Evolutionary conservation across 1,140 invertebrate genomes (phyloP).

Genomic region (Arion vulgaris): DNA sequence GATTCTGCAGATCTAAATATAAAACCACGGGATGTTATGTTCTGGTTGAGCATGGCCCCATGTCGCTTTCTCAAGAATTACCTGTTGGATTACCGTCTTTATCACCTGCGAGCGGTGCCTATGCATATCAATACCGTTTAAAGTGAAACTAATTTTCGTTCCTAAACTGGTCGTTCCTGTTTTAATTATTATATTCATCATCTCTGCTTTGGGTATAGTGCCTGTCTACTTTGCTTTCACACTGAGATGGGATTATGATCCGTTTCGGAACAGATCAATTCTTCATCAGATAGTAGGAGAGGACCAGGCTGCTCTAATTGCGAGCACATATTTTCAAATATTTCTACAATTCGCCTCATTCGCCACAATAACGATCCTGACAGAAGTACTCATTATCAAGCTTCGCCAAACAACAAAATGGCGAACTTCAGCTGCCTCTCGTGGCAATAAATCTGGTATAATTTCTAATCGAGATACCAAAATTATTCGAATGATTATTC

Average conservation of each 20-base stretch:
- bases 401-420: constrained; percentile 14
- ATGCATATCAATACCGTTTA: constrained; percentile 1
- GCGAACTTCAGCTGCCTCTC: neutral
- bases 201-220: neutral
- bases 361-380: neutral
- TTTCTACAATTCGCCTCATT: neutral
- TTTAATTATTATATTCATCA: neutral
- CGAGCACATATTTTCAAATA: neutral
- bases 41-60: constrained; percentile 17
- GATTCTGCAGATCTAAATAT: neutral
- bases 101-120: constrained; percentile 24
- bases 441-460: neutral
- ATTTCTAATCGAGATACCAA: neutral
- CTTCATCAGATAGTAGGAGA: neutral
- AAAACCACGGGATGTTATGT: neutral
- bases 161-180: neutral
- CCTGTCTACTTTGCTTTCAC: neutral
- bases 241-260: constrained; percentile 1
- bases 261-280: neutral
- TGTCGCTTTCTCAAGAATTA: neutral
- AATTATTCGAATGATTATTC: constrained; percentile 7
- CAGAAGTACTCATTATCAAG: constrained; percentile 1
- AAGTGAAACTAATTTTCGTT: neutral
- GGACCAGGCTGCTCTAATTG: neutral
- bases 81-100: constrained; percentile 21